Evolutionary conservation across 2,113 vertebrate genomes (phyloP).

Genomic region (Amphilophus citrinellus): DNA sequence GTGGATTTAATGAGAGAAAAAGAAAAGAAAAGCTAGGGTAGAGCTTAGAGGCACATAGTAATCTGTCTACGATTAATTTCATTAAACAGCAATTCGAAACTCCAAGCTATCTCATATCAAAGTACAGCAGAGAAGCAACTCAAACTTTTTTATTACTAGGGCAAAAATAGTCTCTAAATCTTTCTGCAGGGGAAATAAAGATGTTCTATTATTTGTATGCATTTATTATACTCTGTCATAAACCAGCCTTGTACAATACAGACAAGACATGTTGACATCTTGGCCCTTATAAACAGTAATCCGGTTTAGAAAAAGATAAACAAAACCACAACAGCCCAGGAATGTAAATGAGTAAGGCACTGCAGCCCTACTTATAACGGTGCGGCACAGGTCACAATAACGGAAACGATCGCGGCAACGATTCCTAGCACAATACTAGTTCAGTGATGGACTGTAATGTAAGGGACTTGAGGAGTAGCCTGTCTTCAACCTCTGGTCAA

Average conservation of each 20-base stretch:
- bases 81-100: conserved; percentile 40
- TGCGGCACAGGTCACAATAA: conserved; percentile 51
- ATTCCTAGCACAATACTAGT: conserved; percentile 44
- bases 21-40: conserved; percentile 10
- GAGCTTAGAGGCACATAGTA: conserved; percentile 43
- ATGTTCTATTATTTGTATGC: neutral
- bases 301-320: conserved; percentile 48
- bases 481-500: conserved; percentile 54
- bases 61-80: conserved; percentile 50
- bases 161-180: conserved; percentile 15
- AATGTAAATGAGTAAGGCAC: conserved; percentile 56
- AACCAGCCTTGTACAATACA: conserved; percentile 16
- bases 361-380: conserved; percentile 45
- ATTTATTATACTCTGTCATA: conserved; percentile 1
- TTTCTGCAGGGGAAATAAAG: neutral
- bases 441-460: conserved; percentile 50
- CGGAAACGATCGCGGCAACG: conserved; percentile 65
- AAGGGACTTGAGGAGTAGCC: conserved; percentile 39
- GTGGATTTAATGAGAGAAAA: conserved; percentile 40
- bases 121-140: conserved; percentile 29
- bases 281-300: conserved; percentile 40
- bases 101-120: conserved; percentile 35
- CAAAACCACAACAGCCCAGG: conserved; percentile 22
- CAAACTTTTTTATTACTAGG: conserved; percentile 3
- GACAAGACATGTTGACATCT: conserved; percentile 40